Conservation (phyloP, 2,888 invertebrate genomes). For the Tetranychus piercei region DNA sequence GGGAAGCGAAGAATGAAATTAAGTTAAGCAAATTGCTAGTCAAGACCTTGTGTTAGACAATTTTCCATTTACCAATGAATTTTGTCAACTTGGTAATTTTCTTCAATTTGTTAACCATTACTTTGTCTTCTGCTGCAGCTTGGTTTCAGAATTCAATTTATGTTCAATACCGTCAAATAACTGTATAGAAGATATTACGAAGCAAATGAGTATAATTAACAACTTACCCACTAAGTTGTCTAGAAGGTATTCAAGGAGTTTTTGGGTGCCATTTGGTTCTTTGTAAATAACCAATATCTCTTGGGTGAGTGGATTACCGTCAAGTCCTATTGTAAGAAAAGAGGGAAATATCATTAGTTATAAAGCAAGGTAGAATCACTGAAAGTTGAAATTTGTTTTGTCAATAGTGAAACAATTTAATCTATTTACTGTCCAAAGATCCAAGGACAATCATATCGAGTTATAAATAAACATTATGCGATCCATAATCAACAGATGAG, state of each 20-base stretch:
- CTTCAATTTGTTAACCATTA: too few species aligned
- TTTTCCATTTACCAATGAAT: too few species aligned
- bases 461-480: conserved; percentile 13
- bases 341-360: not conserved
- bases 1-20: too few species aligned
- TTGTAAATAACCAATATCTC: conserved; percentile 78
- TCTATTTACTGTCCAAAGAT: too few species aligned
- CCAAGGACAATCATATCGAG: conserved; percentile 5
- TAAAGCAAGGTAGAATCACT: not conserved
- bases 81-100: too few species aligned
- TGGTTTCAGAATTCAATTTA: too few species aligned
- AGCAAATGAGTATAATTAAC: not conserved
- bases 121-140: too few species aligned
- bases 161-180: too few species aligned
- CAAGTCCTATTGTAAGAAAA: conserved; percentile 31
- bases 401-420: too few species aligned
- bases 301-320: conserved; percentile 82
- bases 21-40: too few species aligned
- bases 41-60: too few species aligned
- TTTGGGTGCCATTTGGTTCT: conserved; percentile 80
- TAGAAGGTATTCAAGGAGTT: conserved; percentile 79
- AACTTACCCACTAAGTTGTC: conserved; percentile 79
- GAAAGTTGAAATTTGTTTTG: too few species aligned
- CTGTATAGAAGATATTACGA: not conserved
- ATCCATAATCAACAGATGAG: not conserved